Evolutionary conservation across 2,797 vertebrate species (phyloP).

Genomic region (Leptatherina wallacei): DNA sequence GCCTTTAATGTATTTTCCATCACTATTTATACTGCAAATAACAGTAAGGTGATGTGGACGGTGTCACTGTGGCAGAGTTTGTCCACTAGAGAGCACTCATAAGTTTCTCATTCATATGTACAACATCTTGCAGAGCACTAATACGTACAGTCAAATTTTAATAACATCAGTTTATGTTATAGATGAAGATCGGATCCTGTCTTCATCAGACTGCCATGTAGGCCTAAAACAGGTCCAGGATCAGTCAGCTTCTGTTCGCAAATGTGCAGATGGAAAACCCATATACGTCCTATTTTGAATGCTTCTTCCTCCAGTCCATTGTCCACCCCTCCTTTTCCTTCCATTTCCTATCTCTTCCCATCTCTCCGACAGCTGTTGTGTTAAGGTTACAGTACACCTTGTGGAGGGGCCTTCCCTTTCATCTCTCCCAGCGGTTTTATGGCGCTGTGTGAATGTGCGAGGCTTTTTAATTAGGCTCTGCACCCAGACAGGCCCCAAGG

Average conservation of each 20-base stretch:
- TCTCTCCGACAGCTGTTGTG: conserved; percentile 85
- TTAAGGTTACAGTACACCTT: conserved; percentile 90
- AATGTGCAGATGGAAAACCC: background rate
- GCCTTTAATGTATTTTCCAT: background rate
- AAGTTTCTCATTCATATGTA: conserved; percentile 20
- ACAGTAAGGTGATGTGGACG: background rate
- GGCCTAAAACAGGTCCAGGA: background rate
- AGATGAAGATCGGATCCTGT: background rate
- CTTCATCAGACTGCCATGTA: background rate
- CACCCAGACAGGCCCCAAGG: conserved; percentile 95
- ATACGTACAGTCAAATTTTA: background rate
- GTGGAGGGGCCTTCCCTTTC: conserved; percentile 88
- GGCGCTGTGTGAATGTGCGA: conserved; percentile 94
- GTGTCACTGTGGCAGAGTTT: conserved; percentile 18
- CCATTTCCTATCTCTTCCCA: conserved; percentile 32
- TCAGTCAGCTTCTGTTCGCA: background rate
- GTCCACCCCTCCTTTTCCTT: conserved; percentile 40
- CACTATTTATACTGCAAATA: background rate
- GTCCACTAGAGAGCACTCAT: conserved; percentile 55
- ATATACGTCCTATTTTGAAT: background rate
- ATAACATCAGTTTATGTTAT: conserved; percentile 10
- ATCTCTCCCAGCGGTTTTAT: conserved; percentile 95
- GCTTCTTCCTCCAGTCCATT: conserved; percentile 15
- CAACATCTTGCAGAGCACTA: background rate
- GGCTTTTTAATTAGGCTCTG: conserved; percentile 97